phyloP scores from a whole-genome alignment of 2,888 invertebrate genomes.

The Ceraclea dissimilis region DNA sequence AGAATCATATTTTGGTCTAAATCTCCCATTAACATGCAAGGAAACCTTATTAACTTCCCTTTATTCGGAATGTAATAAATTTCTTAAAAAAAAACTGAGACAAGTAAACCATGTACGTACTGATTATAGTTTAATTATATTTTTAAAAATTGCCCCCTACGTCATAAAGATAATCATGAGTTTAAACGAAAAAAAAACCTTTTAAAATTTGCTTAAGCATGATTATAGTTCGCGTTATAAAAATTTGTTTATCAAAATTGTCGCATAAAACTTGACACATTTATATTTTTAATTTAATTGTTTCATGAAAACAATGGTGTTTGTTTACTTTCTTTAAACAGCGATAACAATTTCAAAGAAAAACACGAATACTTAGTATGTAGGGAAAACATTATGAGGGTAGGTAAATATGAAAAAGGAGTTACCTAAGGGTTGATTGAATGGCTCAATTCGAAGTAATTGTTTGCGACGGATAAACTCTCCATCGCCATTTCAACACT shows the following conservation, averaged over 20 bases:
- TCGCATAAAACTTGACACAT: constrained; percentile 7
- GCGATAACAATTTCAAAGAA: too few relatives aligned
- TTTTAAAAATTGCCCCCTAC: not conserved
- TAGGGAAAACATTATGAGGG: too few relatives aligned
- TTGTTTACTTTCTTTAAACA: not conserved
- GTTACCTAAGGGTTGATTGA: not conserved
- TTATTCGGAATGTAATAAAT: not conserved
- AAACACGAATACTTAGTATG: too few relatives aligned
- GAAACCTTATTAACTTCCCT: not conserved
- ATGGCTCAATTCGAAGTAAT: not conserved
- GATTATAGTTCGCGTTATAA: not conserved
- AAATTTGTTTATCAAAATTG: constrained; percentile 4
- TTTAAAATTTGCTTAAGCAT: not conserved
- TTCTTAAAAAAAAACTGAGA: not conserved
- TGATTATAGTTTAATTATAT: not conserved
- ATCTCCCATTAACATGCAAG: not conserved
- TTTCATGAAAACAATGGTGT: not conserved
- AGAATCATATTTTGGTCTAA: not conserved
- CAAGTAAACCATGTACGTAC: not conserved
- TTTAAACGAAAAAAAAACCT: not conserved
- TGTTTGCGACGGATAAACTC: not conserved
- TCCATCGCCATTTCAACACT: not conserved
- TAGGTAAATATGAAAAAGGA: too few relatives aligned
- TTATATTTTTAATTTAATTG: constrained; percentile 3
- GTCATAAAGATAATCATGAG: not conserved